Evolutionary conservation across 92 coral and sea anemone genomes (phyloP).

Genomic region (Epizoanthus fatuus): DNA sequence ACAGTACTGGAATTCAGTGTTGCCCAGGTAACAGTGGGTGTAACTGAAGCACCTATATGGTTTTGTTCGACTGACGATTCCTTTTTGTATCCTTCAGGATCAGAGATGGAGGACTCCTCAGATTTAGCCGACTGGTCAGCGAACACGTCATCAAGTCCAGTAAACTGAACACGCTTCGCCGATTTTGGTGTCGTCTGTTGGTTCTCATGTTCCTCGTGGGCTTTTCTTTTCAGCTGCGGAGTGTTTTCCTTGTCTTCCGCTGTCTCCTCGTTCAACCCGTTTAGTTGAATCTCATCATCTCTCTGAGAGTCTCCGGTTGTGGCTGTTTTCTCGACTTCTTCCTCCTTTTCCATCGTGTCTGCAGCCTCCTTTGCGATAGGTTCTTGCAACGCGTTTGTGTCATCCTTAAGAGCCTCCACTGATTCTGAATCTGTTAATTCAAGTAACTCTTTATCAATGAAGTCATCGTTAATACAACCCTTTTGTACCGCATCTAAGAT

Average conservation of each 20-base stretch:
- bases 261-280: neutral
- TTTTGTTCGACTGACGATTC: neutral
- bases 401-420: neutral
- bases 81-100: neutral
- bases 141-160: constrained; percentile 73
- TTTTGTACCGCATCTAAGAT: constrained; percentile 87
- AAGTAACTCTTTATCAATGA: constrained; percentile 18
- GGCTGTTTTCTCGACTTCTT: neutral
- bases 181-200: constrained; percentile 41
- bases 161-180: constrained; percentile 73
- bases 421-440: neutral
- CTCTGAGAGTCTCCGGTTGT: neutral
- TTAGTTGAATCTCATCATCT: neutral
- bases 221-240: constrained; percentile 24
- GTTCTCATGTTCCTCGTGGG: neutral
- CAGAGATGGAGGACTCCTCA: neutral
- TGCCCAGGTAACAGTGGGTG: constrained; percentile 78
- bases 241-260: constrained; percentile 18
- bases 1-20: constrained; percentile 36
- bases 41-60: neutral
- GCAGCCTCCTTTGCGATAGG: neutral
- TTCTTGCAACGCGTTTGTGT: neutral
- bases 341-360: neutral
- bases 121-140: constrained; percentile 3
- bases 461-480: constrained; percentile 69